Percentiles rank a stretch among this genome's conserved stretches.
These are phyloP conservation scores for Echinops telfairi DNA, from an alignment of 2,113 vertebrate genomes.

Conservation along the genomic window DNA sequence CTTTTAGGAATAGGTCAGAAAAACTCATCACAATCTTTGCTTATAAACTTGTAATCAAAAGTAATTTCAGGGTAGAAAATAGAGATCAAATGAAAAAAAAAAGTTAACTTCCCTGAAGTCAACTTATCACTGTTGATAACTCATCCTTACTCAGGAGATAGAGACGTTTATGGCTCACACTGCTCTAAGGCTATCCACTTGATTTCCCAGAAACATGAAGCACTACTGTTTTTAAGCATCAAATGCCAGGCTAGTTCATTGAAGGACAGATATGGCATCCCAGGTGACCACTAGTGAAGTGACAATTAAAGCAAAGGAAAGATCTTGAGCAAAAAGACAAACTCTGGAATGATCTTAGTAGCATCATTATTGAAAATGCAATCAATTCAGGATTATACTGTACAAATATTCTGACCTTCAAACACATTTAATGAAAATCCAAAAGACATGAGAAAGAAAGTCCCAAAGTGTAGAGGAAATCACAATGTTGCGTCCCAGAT, in stretches of 20 bases:
- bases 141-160: not conserved
- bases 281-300: not conserved
- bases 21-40: slow-evolving; percentile 66
- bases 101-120: slow-evolving; percentile 21
- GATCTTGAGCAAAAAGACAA: not conserved
- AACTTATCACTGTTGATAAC: slow-evolving; percentile 23
- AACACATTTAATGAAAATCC: not conserved
- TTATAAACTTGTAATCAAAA: slow-evolving; percentile 71
- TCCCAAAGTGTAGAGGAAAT: not conserved
- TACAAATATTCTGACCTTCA: not conserved
- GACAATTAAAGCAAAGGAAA: not conserved
- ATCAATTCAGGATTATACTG: not conserved
- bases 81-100: slow-evolving; percentile 18
- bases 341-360: not conserved
- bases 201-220: not conserved
- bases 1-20: slow-evolving; percentile 63
- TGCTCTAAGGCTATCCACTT: not conserved
- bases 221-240: not conserved
- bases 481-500: not conserved
- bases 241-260: not conserved
- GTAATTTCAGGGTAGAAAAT: slow-evolving; percentile 60
- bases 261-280: not conserved
- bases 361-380: slow-evolving; percentile 2
- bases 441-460: slow-evolving; percentile 18
- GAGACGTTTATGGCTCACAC: not conserved